Percentiles rank a stretch among this genome's conserved stretches.
Evolutionary conservation across 2,113 vertebrate species (phyloP).

Genomic region (Peucedramus taeniatus): DNA sequence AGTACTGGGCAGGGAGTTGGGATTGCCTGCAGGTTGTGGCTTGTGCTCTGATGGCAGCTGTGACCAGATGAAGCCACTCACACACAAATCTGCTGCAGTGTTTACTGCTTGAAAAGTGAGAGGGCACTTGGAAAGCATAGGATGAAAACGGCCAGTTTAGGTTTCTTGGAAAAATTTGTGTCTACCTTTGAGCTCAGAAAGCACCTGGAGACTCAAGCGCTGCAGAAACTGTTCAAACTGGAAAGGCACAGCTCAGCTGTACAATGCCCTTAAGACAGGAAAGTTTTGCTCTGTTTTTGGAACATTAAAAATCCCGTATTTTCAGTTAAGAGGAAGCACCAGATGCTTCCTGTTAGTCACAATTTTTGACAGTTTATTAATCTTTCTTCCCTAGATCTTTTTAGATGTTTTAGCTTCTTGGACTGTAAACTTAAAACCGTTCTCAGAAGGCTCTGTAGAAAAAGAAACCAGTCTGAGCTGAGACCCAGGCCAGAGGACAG

Average conservation of each 20-base stretch:
- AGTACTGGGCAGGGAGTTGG: neutral
- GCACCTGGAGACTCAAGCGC: neutral
- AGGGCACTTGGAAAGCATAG: neutral
- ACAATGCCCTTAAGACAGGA: neutral
- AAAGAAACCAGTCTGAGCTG: neutral
- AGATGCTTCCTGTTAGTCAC: constrained; percentile 71
- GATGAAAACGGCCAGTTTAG: neutral
- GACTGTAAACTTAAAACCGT: neutral
- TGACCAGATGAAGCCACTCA: neutral
- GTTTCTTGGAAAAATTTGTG: neutral
- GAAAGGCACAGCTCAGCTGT: neutral
- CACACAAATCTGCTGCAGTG: rapidly evolving
- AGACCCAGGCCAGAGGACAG: neutral
- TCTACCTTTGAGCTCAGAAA: neutral
- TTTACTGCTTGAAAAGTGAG: neutral
- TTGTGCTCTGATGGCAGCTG: neutral
- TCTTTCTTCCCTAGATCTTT: constrained; percentile 9
- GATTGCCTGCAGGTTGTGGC: neutral
- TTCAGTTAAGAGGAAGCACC: constrained; percentile 63
- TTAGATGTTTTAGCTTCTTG: constrained; percentile 6
- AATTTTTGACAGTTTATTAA: constrained; percentile 58
- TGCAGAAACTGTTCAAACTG: neutral
- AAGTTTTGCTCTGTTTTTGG: constrained; percentile 31
- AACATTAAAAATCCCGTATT: constrained; percentile 54
- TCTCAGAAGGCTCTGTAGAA: neutral